A percentile compares a stretch with the other conserved stretches of the same genome.
These are phyloP conservation scores for Xyrichtys novacula DNA, from an alignment of 2,797 vertebrate species.

Conservation along the genomic window DNA sequence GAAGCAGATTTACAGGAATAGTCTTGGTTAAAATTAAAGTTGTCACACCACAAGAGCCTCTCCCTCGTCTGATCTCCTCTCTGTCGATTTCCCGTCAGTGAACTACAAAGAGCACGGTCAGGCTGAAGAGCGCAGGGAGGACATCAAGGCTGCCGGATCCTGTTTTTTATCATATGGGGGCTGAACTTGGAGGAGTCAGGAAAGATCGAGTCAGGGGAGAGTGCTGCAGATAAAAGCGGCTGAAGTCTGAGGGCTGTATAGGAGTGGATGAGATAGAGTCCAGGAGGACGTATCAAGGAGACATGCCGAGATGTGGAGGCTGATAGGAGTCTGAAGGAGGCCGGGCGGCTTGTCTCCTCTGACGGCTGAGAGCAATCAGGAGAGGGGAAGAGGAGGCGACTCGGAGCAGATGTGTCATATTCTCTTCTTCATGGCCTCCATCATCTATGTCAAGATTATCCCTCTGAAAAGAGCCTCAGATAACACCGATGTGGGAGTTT, in stretches of 20 bases:
- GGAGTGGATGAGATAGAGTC: constrained; percentile 66
- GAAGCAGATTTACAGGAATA: neutral
- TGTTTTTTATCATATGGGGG: constrained; percentile 40
- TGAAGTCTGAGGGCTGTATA: constrained; percentile 54
- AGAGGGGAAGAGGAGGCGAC: constrained; percentile 14
- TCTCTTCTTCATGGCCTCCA: constrained; percentile 33
- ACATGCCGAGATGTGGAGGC: constrained; percentile 57
- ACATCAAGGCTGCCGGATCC: constrained; percentile 58
- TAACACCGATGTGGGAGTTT: constrained; percentile 4
- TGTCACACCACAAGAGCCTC: constrained; percentile 15
- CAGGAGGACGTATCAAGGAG: constrained; percentile 69
- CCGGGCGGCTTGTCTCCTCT: constrained; percentile 44
- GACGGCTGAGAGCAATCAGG: constrained; percentile 42
- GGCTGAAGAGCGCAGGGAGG: constrained; percentile 38
- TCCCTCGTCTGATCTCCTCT: constrained; percentile 37
- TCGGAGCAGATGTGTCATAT: constrained; percentile 24
- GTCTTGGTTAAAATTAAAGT: constrained; percentile 26
- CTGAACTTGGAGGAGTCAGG: constrained; percentile 52
- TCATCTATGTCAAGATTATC: constrained; percentile 48
- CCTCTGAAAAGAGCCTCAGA: constrained; percentile 22
- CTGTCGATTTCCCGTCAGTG: constrained; percentile 42
- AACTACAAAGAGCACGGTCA: constrained; percentile 61
- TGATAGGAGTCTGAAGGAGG: constrained; percentile 62
- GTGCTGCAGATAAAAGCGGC: constrained; percentile 63
- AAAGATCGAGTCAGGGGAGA: constrained; percentile 50